Evolutionary conservation across 1,140 invertebrate genomes (phyloP).

Genomic region (Tachypleus tridentatus): DNA sequence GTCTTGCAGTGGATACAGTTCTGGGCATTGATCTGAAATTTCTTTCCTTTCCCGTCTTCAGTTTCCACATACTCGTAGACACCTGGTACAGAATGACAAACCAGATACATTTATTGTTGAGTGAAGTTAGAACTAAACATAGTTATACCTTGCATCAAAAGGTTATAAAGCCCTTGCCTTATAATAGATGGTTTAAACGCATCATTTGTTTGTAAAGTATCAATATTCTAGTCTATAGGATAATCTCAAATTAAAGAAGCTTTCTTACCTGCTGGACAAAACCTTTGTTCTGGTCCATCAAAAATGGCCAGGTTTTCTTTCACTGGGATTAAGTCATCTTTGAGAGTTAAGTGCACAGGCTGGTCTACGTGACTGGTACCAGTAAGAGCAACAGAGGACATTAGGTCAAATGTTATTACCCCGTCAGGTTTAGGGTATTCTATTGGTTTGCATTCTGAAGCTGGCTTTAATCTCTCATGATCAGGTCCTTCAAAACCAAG

Average conservation of each 20-base stretch:
- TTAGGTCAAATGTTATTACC: constrained; percentile 84
- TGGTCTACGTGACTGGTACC: constrained; percentile 98
- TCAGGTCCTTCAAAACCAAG: constrained; percentile 51
- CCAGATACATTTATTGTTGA: too few relatives aligned
- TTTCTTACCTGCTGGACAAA: constrained; percentile 84
- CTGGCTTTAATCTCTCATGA: constrained; percentile 69
- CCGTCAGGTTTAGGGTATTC: constrained; percentile 97
- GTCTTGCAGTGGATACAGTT: constrained; percentile 99
- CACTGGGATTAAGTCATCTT: constrained; percentile 79
- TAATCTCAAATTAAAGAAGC: too few relatives aligned
- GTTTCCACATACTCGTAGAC: constrained; percentile 94
- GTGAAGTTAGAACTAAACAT: too few relatives aligned
- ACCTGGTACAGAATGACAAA: constrained; percentile 32
- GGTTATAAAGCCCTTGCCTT: too few relatives aligned
- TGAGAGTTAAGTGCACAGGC: constrained; percentile 88
- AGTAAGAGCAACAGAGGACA: constrained; percentile 91
- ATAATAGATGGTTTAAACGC: too few relatives aligned
- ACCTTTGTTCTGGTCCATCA: constrained; percentile 90
- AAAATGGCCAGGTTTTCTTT: constrained; percentile 71
- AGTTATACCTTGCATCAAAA: too few relatives aligned
- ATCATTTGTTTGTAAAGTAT: too few relatives aligned
- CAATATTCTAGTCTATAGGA: too few relatives aligned
- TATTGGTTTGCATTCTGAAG: constrained; percentile 63
- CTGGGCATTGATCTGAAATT: constrained; percentile 95
- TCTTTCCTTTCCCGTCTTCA: constrained; percentile 56